Evolutionary conservation across 2,888 invertebrate genomes (phyloP).

Genomic region (Diarsia brunnea): DNA sequence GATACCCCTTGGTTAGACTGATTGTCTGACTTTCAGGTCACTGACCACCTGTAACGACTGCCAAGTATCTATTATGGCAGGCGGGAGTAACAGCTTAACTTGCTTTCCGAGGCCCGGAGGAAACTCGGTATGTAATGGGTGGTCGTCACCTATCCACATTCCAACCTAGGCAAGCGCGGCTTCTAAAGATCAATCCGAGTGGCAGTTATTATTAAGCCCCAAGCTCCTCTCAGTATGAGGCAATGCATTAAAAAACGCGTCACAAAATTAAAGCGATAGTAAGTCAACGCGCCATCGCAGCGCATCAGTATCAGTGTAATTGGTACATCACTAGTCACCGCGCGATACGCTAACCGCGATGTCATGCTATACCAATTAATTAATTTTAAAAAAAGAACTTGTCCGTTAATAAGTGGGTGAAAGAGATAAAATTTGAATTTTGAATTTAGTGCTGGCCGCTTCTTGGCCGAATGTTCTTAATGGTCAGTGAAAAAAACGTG

Average conservation of each 20-base stretch:
- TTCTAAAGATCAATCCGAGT: no score
- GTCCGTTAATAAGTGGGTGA: background rate
- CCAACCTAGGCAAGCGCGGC: no score
- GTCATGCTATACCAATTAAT: conserved; percentile 11
- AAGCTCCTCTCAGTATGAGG: background rate
- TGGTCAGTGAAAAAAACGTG: conserved; percentile 31
- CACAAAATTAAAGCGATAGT: background rate
- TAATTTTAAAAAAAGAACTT: conserved; percentile 9
- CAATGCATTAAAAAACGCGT: background rate
- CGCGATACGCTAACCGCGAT: conserved; percentile 29
- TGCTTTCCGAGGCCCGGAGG: no score
- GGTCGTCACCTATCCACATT: no score
- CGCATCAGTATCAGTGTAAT: background rate
- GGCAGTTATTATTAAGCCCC: no score
- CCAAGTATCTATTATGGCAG: no score
- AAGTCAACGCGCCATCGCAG: background rate
- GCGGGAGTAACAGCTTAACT: no score
- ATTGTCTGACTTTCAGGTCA: no score
- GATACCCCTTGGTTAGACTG: no score
- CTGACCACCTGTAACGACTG: no score
- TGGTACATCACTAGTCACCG: conserved; percentile 15
- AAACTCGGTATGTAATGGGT: no score
- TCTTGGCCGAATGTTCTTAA: background rate
- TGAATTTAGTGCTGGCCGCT: background rate
- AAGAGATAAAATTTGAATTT: background rate